These are phyloP conservation scores for Empidonax alnorum DNA, from an alignment of 2,113 vertebrate genomes.

Conservation along the genomic window DNA sequence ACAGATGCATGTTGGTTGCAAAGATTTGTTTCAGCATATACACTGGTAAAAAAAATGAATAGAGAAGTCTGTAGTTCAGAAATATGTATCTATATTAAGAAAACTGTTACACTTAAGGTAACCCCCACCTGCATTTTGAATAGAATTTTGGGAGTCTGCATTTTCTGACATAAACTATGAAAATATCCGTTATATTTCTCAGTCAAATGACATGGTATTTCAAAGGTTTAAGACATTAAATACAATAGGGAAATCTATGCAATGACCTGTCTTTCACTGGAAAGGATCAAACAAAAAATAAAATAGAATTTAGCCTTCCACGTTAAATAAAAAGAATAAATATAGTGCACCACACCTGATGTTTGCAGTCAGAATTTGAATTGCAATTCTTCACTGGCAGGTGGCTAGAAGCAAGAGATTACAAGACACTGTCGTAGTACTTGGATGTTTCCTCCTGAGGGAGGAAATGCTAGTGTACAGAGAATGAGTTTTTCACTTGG, in stretches of 20 bases:
- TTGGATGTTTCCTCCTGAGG: background rate
- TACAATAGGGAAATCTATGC: too few relatives aligned
- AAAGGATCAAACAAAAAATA: background rate
- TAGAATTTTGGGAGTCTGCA: background rate
- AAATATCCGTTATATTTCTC: background rate
- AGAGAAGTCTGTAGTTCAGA: background rate
- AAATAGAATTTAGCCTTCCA: background rate
- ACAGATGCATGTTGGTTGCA: background rate
- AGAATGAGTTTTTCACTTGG: background rate
- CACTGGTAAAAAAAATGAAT: background rate
- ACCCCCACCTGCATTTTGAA: background rate
- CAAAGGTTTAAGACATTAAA: too few relatives aligned
- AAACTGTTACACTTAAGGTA: background rate
- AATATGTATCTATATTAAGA: background rate
- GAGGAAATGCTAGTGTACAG: background rate
- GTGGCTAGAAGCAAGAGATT: background rate
- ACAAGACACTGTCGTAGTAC: background rate
- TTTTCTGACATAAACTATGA: background rate
- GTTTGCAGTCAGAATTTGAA: background rate
- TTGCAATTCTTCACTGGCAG: background rate
- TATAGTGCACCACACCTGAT: accelerated
- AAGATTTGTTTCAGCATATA: background rate
- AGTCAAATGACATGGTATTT: background rate
- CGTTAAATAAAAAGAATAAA: background rate
- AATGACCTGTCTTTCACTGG: background rate